Evolutionary conservation across 1,140 invertebrate species (phyloP).

Genomic region (Pissodes strobi): DNA sequence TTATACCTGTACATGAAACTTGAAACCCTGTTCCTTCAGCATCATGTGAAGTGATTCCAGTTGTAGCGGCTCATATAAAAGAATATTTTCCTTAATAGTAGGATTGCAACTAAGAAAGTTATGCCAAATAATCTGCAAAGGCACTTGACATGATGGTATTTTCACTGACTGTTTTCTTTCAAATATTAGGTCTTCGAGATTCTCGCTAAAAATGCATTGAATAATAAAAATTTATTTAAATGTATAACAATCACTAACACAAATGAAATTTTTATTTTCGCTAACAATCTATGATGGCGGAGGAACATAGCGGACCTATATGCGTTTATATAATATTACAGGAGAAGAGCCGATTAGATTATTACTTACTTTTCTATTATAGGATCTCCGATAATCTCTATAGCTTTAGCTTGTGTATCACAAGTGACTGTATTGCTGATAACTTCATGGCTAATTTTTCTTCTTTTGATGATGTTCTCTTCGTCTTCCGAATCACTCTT

Average conservation of each 20-base stretch:
- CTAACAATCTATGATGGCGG: too few relatives aligned
- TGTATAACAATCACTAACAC: too few relatives aligned
- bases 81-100: conserved; percentile 58
- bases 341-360: too few relatives aligned
- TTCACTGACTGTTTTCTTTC: conserved; percentile 49
- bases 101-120: conserved; percentile 59
- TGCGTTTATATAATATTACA: conserved; percentile 5
- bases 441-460: too few relatives aligned
- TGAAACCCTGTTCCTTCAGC: conserved; percentile 58
- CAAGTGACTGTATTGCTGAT: neutral
- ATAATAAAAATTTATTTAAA: conserved; percentile 8
- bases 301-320: too few relatives aligned
- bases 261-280: too few relatives aligned
- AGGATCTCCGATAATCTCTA: conserved; percentile 32
- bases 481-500: conserved; percentile 19
- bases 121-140: conserved; percentile 62
- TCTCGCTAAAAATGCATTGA: conserved; percentile 58
- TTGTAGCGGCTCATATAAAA: conserved; percentile 62
- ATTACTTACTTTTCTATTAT: conserved; percentile 31
- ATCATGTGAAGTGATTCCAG: conserved; percentile 61
- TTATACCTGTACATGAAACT: conserved; percentile 64
- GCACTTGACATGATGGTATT: conserved; percentile 56
- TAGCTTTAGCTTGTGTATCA: neutral
- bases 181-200: conserved; percentile 50
- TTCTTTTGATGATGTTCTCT: conserved; percentile 23